These are phyloP conservation scores for Ciconia stormi DNA, from an alignment of 2,113 vertebrate genomes.

Conservation along the genomic window DNA sequence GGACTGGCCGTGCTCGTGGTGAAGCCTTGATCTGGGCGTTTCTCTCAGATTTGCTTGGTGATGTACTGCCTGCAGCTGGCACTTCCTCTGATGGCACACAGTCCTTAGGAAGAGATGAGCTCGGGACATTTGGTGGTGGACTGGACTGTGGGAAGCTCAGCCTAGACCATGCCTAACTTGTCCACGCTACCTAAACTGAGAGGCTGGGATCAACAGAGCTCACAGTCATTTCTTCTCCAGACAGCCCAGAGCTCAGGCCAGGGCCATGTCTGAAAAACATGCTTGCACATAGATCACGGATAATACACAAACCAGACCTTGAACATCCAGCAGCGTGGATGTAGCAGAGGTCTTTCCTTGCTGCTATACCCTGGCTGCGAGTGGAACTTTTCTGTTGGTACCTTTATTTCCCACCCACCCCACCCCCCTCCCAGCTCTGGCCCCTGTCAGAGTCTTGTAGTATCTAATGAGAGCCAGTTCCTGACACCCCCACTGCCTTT, in stretches of 20 bases:
- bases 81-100: not conserved
- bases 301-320: not conserved
- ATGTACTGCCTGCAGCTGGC: not conserved
- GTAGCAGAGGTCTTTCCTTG: not conserved
- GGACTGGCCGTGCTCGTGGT: fast-evolving
- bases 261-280: not conserved
- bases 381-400: not conserved
- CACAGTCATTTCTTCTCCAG: not conserved
- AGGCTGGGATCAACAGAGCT: not conserved
- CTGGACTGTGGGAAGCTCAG: not conserved
- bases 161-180: not conserved
- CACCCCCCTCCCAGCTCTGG: not conserved
- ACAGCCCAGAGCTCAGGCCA: not conserved
- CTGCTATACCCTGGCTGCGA: not conserved
- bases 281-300: not conserved
- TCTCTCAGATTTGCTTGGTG: not conserved
- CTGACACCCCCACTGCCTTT: not conserved
- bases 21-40: not conserved
- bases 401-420: not conserved
- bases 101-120: not conserved
- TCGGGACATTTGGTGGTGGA: not conserved
- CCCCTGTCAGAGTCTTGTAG: not conserved
- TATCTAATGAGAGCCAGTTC: not conserved
- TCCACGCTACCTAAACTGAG: not conserved
- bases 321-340: not conserved